These are phyloP conservation scores for Eurystomus gularis DNA, from an alignment of 2,113 vertebrate genomes.

Conservation along the genomic window DNA sequence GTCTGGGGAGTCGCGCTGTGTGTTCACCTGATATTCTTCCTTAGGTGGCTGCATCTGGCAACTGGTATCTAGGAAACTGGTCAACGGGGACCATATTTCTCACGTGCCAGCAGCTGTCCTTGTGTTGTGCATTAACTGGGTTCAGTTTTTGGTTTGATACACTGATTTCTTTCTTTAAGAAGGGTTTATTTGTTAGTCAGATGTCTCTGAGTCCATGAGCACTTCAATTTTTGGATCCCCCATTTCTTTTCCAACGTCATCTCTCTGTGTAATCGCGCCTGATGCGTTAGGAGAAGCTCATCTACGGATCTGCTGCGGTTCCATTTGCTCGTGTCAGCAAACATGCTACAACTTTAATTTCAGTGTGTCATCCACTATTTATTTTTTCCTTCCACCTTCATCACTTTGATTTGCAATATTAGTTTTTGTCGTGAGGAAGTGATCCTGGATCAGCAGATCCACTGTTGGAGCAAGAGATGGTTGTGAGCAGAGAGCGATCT, in stretches of 20 bases:
- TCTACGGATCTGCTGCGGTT: background rate
- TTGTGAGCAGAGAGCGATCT: background rate
- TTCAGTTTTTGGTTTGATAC: background rate
- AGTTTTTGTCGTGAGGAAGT: background rate
- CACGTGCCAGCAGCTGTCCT: background rate
- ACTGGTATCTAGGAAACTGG: rapidly evolving
- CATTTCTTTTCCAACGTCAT: background rate
- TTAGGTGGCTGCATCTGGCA: background rate
- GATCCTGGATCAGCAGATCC: background rate
- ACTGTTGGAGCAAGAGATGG: background rate
- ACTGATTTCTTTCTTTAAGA: background rate
- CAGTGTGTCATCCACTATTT: rapidly evolving
- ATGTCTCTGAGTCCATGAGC: background rate
- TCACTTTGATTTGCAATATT: background rate
- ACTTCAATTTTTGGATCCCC: background rate
- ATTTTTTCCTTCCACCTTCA: background rate
- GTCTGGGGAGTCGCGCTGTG: rapidly evolving
- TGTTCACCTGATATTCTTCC: background rate
- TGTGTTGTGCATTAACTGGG: background rate
- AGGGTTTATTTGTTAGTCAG: background rate
- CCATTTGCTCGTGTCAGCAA: no score
- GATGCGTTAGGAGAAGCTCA: background rate
- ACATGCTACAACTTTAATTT: rapidly evolving
- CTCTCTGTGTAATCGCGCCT: background rate
- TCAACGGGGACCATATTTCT: background rate